Percentiles rank a stretch among this genome's conserved stretches.
Conservation (phyloP, 2,797 vertebrate genomes). For the Phyllotis vaccarum region DNA sequence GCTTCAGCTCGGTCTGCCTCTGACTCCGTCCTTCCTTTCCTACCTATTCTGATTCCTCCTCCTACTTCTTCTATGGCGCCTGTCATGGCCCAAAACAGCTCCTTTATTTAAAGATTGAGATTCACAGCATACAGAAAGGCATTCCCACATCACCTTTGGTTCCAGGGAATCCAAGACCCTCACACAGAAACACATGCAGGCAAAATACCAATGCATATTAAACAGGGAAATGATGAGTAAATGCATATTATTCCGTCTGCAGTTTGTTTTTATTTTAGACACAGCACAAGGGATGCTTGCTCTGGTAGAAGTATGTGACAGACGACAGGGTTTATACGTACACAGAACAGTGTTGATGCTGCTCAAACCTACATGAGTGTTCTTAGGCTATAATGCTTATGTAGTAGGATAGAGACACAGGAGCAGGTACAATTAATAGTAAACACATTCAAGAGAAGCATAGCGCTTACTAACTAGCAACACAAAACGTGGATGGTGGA, state of each 20-base stretch:
- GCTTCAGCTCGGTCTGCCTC: too few relatives aligned
- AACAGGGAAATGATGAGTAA: neutral
- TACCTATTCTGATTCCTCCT: too few relatives aligned
- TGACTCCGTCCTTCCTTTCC: too few relatives aligned
- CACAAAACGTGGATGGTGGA: neutral
- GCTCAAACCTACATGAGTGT: neutral
- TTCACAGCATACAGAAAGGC: too few relatives aligned
- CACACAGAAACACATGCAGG: neutral
- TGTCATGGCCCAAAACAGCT: too few relatives aligned
- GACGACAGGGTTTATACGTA: neutral
- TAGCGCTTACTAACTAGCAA: neutral
- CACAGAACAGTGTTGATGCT: neutral
- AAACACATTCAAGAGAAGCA: neutral
- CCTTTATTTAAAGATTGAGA: too few relatives aligned
- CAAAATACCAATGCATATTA: neutral
- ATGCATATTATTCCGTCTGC: neutral
- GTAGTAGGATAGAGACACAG: neutral
- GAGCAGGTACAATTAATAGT: neutral
- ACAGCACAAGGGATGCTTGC: neutral
- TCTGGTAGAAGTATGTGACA: neutral
- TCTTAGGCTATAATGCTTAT: neutral
- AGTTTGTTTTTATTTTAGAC: conserved; percentile 7
- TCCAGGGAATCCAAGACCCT: neutral
- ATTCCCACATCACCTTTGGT: too few relatives aligned
- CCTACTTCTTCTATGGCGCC: too few relatives aligned